A percentile compares a stretch with the other conserved stretches of the same genome.
phyloP scores from a whole-genome alignment of 1,140 invertebrate genomes.

The Schmidtea mediterranea region DNA sequence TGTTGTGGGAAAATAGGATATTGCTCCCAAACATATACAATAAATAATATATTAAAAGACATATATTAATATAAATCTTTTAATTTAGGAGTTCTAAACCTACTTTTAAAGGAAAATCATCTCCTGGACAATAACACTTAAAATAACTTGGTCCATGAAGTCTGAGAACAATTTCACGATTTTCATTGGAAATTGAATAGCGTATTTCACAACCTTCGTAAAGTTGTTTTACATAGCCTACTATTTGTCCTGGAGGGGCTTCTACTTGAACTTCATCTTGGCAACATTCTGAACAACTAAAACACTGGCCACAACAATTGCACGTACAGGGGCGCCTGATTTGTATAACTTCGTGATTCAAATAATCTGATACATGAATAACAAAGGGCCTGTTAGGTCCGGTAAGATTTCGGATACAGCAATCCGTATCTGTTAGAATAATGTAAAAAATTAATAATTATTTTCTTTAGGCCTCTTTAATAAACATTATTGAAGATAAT shows the following conservation, averaged over 20 bases:
- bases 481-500: too few relatives aligned
- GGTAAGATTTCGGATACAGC: conserved; percentile 46
- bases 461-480: too few relatives aligned
- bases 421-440: conserved; percentile 40
- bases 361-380: conserved; percentile 53
- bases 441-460: too few relatives aligned
- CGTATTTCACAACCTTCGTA: not conserved
- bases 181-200: not conserved
- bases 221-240: conserved; percentile 8
- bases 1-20: too few relatives aligned
- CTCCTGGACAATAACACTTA: conserved; percentile 2
- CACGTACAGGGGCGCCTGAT: conserved; percentile 44
- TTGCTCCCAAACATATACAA: too few relatives aligned
- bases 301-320: conserved; percentile 32
- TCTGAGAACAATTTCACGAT: not conserved
- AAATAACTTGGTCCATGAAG: not conserved
- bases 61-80: too few relatives aligned
- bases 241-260: conserved; percentile 7
- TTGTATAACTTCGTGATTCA: conserved; percentile 48
- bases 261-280: conserved; percentile 7
- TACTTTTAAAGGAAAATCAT: not conserved
- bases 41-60: too few relatives aligned
- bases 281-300: conserved; percentile 7
- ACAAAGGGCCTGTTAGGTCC: conserved; percentile 50
- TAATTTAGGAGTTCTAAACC: too few relatives aligned